Conservation (phyloP, 2,888 invertebrate genomes). For the Zele albiditarsus region DNA sequence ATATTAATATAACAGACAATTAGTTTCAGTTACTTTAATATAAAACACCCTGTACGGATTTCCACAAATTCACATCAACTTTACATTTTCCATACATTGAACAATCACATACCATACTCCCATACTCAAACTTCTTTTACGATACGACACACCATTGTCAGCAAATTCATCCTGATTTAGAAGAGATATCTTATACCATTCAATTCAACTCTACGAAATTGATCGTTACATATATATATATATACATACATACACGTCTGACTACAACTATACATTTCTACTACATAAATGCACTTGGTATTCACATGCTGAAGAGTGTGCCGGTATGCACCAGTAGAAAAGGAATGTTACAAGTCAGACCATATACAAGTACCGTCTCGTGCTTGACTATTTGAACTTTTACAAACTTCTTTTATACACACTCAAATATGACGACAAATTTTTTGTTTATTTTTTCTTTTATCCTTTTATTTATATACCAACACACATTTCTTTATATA, state of each 20-base stretch:
- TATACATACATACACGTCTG: constrained; percentile 9
- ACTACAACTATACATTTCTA: constrained; percentile 24
- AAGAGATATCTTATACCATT: background rate
- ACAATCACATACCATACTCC: too few species aligned
- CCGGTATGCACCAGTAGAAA: constrained; percentile 10
- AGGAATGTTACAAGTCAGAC: constrained; percentile 16
- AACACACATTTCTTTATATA: background rate
- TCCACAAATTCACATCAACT: too few species aligned
- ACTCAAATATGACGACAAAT: background rate
- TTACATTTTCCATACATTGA: too few species aligned
- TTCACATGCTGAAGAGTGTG: background rate
- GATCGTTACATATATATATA: background rate
- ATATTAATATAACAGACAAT: background rate
- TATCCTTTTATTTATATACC: background rate
- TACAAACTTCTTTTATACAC: background rate
- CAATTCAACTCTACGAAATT: background rate
- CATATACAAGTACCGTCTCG: background rate
- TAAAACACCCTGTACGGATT: too few species aligned
- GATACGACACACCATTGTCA: background rate
- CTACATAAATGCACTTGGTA: constrained; percentile 7
- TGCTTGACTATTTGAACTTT: background rate
- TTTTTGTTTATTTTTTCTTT: background rate
- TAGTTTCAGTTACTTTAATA: too few species aligned
- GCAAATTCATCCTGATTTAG: background rate
- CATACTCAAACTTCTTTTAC: too few species aligned